These are phyloP conservation scores for Volucella bombylans DNA, from an alignment of 2,888 invertebrate genomes.

Conservation along the genomic window DNA sequence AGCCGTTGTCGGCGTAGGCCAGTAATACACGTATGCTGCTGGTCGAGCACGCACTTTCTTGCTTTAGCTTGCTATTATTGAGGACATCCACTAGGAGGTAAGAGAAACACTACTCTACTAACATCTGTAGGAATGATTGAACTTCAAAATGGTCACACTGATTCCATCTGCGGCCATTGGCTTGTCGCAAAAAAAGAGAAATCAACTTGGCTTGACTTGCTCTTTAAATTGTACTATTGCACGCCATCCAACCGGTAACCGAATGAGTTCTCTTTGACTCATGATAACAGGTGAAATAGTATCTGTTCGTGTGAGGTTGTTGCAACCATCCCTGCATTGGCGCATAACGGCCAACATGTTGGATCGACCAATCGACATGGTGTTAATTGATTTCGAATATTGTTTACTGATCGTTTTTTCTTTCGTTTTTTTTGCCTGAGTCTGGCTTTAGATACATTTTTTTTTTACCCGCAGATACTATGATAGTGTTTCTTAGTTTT, in stretches of 20 bases:
- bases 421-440: slow-evolving; percentile 7
- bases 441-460: slow-evolving; percentile 18
- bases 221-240: background rate
- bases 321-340: slow-evolving; percentile 47
- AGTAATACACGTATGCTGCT: too few species aligned
- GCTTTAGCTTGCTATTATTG: too few species aligned
- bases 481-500: slow-evolving; percentile 4
- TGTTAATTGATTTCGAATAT: slow-evolving; percentile 53
- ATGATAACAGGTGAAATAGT: slow-evolving; percentile 46
- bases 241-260: slow-evolving; percentile 40
- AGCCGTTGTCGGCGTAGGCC: too few species aligned
- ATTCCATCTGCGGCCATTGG: too few species aligned
- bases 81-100: too few species aligned
- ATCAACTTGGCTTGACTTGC: background rate
- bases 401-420: background rate
- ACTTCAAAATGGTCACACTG: too few species aligned
- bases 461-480: background rate
- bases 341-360: slow-evolving; percentile 46
- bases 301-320: background rate
- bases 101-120: too few species aligned
- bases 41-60: too few species aligned
- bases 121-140: too few species aligned
- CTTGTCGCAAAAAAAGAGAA: background rate
- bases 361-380: background rate
- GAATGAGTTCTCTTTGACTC: slow-evolving; percentile 35